Conservation (phyloP, 2,888 invertebrate genomes). For the Hanleya hanleyi region DNA sequence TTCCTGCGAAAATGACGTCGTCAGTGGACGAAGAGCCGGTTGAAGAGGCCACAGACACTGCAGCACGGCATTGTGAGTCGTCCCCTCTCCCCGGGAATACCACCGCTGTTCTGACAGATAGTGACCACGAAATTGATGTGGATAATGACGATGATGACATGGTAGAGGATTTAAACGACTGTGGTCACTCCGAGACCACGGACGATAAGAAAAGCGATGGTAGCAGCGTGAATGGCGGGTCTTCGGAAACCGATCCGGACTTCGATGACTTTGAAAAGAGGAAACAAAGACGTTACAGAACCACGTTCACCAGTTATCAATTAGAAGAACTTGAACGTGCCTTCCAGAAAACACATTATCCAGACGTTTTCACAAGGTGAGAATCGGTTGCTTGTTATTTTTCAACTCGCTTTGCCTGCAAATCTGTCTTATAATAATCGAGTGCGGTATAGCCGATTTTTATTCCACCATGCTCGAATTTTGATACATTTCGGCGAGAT, state of each 20-base stretch:
- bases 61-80: not conserved
- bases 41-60: not conserved
- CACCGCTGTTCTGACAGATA: not conserved
- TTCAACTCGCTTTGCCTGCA: too few species aligned
- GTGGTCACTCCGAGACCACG: not conserved
- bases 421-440: too few species aligned
- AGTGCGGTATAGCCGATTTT: too few species aligned
- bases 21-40: not conserved
- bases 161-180: not conserved
- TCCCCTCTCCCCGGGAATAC: not conserved
- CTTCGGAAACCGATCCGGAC: not conserved
- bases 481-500: too few species aligned
- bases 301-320: constrained; percentile 71
- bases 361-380: constrained; percentile 72
- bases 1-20: not conserved
- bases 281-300: constrained; percentile 70
- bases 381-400: too few species aligned
- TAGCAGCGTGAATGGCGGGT: not conserved
- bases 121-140: not conserved
- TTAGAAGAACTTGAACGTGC: constrained; percentile 70
- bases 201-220: constrained; percentile 1
- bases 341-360: constrained; percentile 73
- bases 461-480: too few species aligned
- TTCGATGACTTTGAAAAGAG: constrained; percentile 61
- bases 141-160: not conserved